These are phyloP conservation scores for Holothuria scabra DNA, from an alignment of 53 echinoderm and acorn worm genomes.

Conservation along the genomic window DNA sequence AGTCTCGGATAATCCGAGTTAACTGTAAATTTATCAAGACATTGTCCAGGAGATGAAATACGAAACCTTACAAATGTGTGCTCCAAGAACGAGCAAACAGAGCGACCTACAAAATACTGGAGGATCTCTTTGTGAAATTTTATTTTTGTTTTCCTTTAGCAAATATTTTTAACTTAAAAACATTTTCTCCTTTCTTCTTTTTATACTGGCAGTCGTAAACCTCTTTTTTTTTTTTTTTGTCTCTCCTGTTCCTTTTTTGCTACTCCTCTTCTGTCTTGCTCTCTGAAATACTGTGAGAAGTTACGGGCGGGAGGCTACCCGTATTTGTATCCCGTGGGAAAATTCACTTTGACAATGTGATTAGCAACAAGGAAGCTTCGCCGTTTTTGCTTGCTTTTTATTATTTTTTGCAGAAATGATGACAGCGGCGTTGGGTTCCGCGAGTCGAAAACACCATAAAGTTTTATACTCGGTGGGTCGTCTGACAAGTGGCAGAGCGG, in stretches of 20 bases:
- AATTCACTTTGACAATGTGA: conserved; percentile 26
- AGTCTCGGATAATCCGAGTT: too few species aligned
- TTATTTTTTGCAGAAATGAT: background rate
- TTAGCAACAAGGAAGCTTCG: conserved; percentile 21
- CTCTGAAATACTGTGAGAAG: background rate
- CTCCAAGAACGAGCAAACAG: background rate
- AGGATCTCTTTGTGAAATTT: conserved; percentile 1
- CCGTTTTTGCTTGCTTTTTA: conserved; percentile 2
- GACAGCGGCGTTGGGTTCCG: conserved; percentile 18
- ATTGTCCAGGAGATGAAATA: background rate
- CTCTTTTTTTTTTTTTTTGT: background rate
- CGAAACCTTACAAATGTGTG: conserved; percentile 28
- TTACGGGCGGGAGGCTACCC: conserved; percentile 19
- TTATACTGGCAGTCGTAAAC: conserved; percentile 3
- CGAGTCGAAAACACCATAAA: conserved; percentile 47
- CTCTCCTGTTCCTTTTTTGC: background rate
- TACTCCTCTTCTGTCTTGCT: background rate
- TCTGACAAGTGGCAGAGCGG: conserved; percentile 35
- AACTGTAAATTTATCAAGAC: background rate
- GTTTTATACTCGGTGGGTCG: conserved; percentile 36
- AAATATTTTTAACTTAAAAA: background rate
- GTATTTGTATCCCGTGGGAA: conserved; percentile 28
- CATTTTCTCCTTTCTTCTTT: background rate
- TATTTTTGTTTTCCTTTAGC: background rate
- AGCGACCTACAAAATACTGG: background rate